phyloP scores from a whole-genome alignment of 2,797 vertebrate genomes.

The Brachyalestes nurse region DNA sequence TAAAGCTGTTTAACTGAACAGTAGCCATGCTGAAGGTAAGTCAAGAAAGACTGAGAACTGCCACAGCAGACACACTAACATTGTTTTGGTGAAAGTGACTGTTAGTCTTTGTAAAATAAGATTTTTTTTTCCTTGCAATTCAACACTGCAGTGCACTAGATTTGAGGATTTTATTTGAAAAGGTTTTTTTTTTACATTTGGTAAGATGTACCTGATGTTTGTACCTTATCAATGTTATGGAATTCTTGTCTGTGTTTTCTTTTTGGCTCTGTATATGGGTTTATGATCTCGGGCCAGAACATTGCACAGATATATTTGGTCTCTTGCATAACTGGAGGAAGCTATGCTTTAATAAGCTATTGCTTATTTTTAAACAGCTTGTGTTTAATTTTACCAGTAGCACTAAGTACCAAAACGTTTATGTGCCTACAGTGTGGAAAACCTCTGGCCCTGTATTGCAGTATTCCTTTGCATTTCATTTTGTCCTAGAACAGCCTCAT shows the following conservation, averaged over 20 bases:
- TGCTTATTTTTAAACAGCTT: too few relatives aligned
- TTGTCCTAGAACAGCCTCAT: background rate
- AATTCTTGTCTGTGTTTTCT: too few relatives aligned
- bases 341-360: too few relatives aligned
- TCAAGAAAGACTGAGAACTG: background rate
- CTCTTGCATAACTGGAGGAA: too few relatives aligned
- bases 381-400: too few relatives aligned
- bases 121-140: background rate
- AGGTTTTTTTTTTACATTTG: too few relatives aligned
- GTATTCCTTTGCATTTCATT: background rate
- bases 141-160: background rate
- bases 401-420: slow-evolving; percentile 4
- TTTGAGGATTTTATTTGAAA: background rate
- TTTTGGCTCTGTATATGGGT: too few relatives aligned
- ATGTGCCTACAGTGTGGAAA: background rate
- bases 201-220: too few relatives aligned
- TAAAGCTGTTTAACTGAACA: background rate
- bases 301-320: background rate
- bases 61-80: too few relatives aligned
- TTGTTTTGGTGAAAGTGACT: too few relatives aligned
- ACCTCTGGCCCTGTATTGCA: background rate
- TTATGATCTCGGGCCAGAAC: background rate
- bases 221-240: too few relatives aligned
- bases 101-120: background rate
- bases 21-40: background rate